These are phyloP conservation scores for Cuculus canorus DNA, from an alignment of 2,797 vertebrate genomes.

Conservation along the genomic window DNA sequence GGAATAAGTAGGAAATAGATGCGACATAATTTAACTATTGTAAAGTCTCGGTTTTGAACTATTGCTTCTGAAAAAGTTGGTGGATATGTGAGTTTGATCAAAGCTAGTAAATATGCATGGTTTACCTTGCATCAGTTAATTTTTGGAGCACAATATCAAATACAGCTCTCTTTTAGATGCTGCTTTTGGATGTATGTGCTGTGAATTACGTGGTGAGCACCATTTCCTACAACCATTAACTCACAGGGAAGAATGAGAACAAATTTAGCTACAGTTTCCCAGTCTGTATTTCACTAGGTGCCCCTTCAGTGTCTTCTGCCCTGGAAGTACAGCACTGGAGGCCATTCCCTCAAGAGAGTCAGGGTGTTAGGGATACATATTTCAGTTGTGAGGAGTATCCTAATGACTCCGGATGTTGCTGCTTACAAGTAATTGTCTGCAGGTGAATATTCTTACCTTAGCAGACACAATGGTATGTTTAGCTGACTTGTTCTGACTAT, in stretches of 20 bases:
- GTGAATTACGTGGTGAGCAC: neutral
- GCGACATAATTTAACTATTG: neutral
- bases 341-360: fast-evolving
- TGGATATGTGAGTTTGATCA: neutral
- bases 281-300: neutral
- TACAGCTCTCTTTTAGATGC: neutral
- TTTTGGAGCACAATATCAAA: neutral
- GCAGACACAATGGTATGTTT: neutral
- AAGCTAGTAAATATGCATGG: neutral
- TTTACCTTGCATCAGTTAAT: neutral
- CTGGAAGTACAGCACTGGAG: neutral
- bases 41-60: neutral
- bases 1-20: neutral
- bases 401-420: neutral
- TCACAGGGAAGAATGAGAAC: neutral
- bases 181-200: neutral
- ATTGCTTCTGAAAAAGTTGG: neutral
- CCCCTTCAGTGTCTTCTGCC: neutral
- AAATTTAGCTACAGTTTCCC: neutral
- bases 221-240: neutral
- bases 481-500: neutral
- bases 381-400: neutral
- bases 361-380: neutral
- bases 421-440: neutral
- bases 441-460: neutral